Base-by-base conservation (phyloP, 2,113 vertebrate genomes). In the Thalassarche chlororhynchos region DNA sequence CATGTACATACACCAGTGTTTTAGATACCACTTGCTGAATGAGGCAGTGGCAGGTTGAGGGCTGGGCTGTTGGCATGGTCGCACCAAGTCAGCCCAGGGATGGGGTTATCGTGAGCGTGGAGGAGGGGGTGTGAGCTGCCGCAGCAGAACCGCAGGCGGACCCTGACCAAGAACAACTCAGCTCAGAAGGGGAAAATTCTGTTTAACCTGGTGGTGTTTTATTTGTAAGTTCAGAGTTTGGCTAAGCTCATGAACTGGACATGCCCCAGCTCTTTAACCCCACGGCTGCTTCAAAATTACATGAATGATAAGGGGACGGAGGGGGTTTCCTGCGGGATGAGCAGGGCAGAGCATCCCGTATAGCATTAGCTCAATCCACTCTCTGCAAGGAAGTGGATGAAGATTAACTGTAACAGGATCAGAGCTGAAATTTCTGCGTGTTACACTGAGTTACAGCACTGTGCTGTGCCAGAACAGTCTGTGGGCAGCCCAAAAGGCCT, bases 1-100 rank as follows among this genome's bases (percentile, higher is more conserved):
- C 13, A 1, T 8, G 34, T 23, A 17, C 17, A 2, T 3, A 17
- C 34, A 25, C 12, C 42, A 52, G 17, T 1, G 2, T 7, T 29
- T 49, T 24, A 6, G 49, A 6, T 5, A 3, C 4, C 3, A 5
- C 52, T 61, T 1, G 4, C 31, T n/a, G 76, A 29, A 8, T 2
- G 24, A 40, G 60, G 51, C 84, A 10, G 66, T 1, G 60, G 38
- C 32, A 26, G 17, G 74, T 5, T 25, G 49, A 34, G 34, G 36
- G n/a, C 68, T 49, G 60, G 49, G 66, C 52, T 52, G 36, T 11
- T 4, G 4, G 31, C 40, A 14, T 1, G 5, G 61, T 57, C 44
- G 46, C 46, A 29, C 51, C n/a, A 28, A 4, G 29, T 49, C 36
- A 42, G 66, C 38, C 31, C 49, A 2, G 31, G 44, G 52, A 28